Evolutionary conservation across 2,888 invertebrate species (phyloP), one percentile per base, ranked within the genome.

Genomic region (Sympetrum striolatum): DNA sequence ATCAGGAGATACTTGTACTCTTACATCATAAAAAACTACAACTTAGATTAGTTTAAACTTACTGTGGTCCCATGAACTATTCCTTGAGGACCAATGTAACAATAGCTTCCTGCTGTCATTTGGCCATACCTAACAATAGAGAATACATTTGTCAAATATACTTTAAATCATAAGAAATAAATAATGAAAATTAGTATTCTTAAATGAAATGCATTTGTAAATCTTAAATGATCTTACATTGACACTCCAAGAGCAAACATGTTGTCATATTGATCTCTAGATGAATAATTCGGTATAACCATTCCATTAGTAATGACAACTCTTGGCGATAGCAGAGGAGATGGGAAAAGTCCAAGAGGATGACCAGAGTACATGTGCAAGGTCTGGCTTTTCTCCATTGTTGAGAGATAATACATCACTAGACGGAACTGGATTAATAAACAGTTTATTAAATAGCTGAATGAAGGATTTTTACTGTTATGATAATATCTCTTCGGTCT

Each of bases 31-130:
- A 18, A 1, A 22, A n/a, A 80, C n/a, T n/a, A n/a, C n/a, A 80
- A 0, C 10, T 18, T 31, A 22, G 8, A 25, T 18, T 31, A n/a
- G 48, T 1, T 2, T 1, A 18, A 80, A 92, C 93, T 92, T 93
- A 95, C 95, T 91, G 95, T 95, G 6, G 96, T 96, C 44, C 96
- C 96, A 92, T 96, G 96, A 18, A 96, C 96, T 91, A 96, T 96
- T 31, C 96, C 96, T 92, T 96, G 96, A 14, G 96, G 95, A 10
- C 96, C 96, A 92, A 96, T 96, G 93, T 96, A 96, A 92, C 95
- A 95, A 92, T 94, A 96, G 92, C 95, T 95, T 22, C 96, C 96
- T 12, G 96, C 96, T 8, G 96, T 96, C 96, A 96, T 96, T 92
- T 96, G 96, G 0, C 96, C 96, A 92, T 95, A 95, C 93, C 94